Evolutionary conservation across 1,140 invertebrate species (phyloP).

Genomic region (Drosophila kanapiae): DNA sequence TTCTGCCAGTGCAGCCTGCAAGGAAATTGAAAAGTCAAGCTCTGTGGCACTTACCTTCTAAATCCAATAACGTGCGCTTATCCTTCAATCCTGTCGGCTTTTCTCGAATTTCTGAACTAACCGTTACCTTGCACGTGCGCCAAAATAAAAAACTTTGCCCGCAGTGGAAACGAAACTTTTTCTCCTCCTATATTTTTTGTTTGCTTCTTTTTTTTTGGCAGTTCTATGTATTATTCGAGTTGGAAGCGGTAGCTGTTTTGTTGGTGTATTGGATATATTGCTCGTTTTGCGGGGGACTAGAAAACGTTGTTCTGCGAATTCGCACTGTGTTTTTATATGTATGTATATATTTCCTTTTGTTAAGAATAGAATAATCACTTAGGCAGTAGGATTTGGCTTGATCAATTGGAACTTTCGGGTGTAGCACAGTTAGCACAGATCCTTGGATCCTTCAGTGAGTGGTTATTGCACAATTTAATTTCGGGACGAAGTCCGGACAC

Average conservation of each 20-base stretch:
- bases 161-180: constrained; percentile 59
- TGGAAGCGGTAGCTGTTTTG: constrained; percentile 42
- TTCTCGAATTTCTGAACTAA: constrained; percentile 41
- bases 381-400: constrained; percentile 51
- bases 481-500: constrained; percentile 48
- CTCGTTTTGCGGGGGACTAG: constrained; percentile 71
- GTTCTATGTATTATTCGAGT: constrained; percentile 36
- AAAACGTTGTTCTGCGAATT: constrained; percentile 62
- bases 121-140: constrained; percentile 61
- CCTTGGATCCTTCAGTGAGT: constrained; percentile 4
- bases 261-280: constrained; percentile 58
- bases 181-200: constrained; percentile 8
- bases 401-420: constrained; percentile 53
- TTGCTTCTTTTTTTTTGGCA: constrained; percentile 26
- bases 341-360: too few relatives aligned
- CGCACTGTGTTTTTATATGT: constrained; percentile 16
- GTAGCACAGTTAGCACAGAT: constrained; percentile 66
- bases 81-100: constrained; percentile 60
- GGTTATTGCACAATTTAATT: constrained; percentile 70
- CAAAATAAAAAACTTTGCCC: constrained; percentile 61
- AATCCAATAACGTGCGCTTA: constrained; percentile 67
- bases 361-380: constrained; percentile 54
- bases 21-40: constrained; percentile 48
- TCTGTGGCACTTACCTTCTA: constrained; percentile 64
- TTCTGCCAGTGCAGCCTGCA: constrained; percentile 1